Evolutionary conservation across 1,140 invertebrate species (phyloP).

Genomic region (Adoxophyes honmai): DNA sequence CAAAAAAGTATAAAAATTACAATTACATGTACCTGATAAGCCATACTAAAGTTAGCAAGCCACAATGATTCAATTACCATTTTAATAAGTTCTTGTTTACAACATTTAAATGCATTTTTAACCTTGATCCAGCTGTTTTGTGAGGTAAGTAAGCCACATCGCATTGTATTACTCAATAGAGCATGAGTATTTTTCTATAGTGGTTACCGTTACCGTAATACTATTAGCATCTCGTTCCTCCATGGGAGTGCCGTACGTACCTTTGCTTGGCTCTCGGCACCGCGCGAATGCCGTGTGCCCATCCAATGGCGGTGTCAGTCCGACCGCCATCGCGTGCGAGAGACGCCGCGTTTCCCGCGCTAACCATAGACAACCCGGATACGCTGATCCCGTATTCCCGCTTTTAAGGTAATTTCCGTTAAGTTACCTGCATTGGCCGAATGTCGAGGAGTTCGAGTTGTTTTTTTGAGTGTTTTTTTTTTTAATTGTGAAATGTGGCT

Average conservation of each 20-base stretch:
- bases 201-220: slow-evolving; percentile 8
- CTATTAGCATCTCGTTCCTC: slow-evolving; percentile 13
- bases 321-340: slow-evolving; percentile 33
- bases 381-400: slow-evolving; percentile 40
- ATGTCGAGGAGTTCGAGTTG: slow-evolving; percentile 14
- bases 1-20: too few species aligned
- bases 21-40: too few species aligned
- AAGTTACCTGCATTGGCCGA: slow-evolving; percentile 19
- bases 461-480: slow-evolving; percentile 23
- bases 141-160: neutral
- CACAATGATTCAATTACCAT: too few species aligned
- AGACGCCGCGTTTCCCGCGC: slow-evolving; percentile 48
- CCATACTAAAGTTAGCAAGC: too few species aligned
- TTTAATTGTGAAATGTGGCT: slow-evolving; percentile 19
- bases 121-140: too few species aligned
- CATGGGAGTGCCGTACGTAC: slow-evolving; percentile 10
- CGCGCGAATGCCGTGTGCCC: neutral
- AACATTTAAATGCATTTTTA: too few species aligned
- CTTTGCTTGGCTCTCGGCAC: neutral
- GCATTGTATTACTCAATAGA: neutral
- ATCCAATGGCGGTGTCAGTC: slow-evolving; percentile 34
- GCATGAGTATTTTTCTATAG: neutral
- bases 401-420: slow-evolving; percentile 37
- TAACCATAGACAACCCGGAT: slow-evolving; percentile 39
- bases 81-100: too few species aligned